Evolutionary conservation across 2,797 vertebrate genomes (phyloP).

Genomic region (Nothura maculosa): DNA sequence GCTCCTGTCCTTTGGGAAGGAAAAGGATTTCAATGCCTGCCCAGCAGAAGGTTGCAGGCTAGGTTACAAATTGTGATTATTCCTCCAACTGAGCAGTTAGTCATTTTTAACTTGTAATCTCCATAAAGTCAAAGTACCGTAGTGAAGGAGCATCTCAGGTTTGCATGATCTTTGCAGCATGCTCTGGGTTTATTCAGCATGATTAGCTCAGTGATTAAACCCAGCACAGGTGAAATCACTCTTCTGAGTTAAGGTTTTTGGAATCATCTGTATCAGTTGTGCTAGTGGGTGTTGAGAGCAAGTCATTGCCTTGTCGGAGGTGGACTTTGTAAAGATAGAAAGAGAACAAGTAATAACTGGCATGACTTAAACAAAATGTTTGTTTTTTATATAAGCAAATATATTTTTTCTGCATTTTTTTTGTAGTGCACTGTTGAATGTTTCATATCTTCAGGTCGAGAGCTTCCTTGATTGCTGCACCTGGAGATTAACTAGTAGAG

Average conservation of each 20-base stretch:
- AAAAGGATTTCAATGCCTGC: neutral
- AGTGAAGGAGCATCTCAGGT: neutral
- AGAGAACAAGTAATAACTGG: neutral
- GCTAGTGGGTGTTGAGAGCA: neutral
- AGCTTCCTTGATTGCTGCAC: neutral
- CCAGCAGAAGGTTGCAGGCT: neutral
- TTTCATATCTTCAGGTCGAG: neutral
- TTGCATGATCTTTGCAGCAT: neutral
- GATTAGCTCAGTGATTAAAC: neutral
- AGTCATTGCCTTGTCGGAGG: neutral
- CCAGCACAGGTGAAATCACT: neutral
- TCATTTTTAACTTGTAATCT: neutral
- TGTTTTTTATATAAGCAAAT: neutral
- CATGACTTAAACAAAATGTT: neutral
- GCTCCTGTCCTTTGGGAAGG: neutral
- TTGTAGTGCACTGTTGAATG: neutral
- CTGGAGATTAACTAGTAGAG: neutral
- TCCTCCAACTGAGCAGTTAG: neutral
- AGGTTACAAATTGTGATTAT: neutral
- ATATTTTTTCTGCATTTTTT: neutral
- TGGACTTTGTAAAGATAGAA: neutral
- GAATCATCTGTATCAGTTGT: neutral
- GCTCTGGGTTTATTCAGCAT: neutral
- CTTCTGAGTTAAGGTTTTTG: slow-evolving; percentile 4
- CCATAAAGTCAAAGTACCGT: neutral